Conservation (phyloP, 2,888 invertebrate genomes). For the Ophonus ardosiacus region DNA sequence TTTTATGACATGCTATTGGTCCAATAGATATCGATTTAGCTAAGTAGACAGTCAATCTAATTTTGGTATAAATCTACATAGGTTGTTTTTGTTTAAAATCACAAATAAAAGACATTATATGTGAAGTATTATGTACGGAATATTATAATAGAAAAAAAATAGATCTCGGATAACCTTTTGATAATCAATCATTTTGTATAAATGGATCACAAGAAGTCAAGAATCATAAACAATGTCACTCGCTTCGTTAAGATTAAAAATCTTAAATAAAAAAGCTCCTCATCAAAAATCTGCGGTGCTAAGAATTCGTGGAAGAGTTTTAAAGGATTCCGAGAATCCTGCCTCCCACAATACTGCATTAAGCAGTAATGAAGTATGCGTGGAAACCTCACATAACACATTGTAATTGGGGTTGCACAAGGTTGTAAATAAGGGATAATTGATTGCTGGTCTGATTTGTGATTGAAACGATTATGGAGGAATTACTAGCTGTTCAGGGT, state of each 20-base stretch:
- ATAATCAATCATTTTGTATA: not conserved
- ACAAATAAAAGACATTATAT: no score
- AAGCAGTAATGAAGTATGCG: not conserved
- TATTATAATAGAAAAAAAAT: no score
- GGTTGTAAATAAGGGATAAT: not conserved
- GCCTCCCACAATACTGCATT: slow-evolving; percentile 27
- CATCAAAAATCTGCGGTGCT: slow-evolving; percentile 33
- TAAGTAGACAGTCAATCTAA: no score
- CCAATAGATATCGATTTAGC: no score
- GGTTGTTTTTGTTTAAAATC: no score
- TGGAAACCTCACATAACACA: not conserved
- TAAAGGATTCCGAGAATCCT: slow-evolving; percentile 22
- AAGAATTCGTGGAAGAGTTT: slow-evolving; percentile 32
- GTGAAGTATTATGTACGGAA: no score
- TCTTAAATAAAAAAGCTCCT: not conserved
- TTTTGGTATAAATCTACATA: no score
- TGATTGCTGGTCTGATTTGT: not conserved
- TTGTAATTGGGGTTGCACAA: not conserved
- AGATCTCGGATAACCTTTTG: not conserved
- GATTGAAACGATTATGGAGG: not conserved
- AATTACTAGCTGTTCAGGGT: not conserved
- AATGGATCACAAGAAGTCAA: not conserved
- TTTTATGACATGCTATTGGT: no score
- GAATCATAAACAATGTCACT: not conserved
- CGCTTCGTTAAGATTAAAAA: not conserved